Conservation (phyloP, 2,888 invertebrate species). For the Glaucopsyche alexis region DNA sequence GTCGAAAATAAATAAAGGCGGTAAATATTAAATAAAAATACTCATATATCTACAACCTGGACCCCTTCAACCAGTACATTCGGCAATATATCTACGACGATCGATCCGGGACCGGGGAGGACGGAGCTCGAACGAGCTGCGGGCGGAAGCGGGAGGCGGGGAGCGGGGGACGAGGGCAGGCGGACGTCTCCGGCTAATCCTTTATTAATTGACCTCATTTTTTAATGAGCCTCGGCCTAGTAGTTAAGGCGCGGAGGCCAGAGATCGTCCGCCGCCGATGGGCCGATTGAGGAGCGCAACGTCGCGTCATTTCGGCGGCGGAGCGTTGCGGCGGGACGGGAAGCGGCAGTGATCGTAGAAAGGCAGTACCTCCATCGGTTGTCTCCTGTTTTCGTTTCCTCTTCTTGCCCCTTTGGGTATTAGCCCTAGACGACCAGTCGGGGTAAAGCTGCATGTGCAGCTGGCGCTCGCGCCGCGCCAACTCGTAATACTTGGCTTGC, state of each 20-base stretch:
- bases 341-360: conserved; percentile 65
- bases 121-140: conserved; percentile 69
- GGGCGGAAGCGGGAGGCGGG: conserved; percentile 40
- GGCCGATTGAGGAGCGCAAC: conserved; percentile 6
- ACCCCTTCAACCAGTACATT: conserved; percentile 76
- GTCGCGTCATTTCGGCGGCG: background rate
- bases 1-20: conserved; percentile 75
- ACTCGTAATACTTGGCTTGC: conserved; percentile 99
- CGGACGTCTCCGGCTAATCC: conserved; percentile 70
- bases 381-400: conserved; percentile 99
- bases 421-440: conserved; percentile 99
- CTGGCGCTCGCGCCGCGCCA: conserved; percentile 98
- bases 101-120: conserved; percentile 47
- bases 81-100: conserved; percentile 67
- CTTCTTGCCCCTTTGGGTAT: conserved; percentile 99
- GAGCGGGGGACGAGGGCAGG: conserved; percentile 45
- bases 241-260: conserved; percentile 43
- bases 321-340: conserved; percentile 41
- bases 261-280: conserved; percentile 59
- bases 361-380: conserved; percentile 95
- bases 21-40: conserved; percentile 70
- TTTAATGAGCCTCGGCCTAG: conserved; percentile 58
- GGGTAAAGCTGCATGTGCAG: conserved; percentile 99
- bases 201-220: conserved; percentile 74
- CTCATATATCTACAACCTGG: conserved; percentile 77